phyloP scores from a whole-genome alignment of 2,888 invertebrate species.

The Plusia festucae region DNA sequence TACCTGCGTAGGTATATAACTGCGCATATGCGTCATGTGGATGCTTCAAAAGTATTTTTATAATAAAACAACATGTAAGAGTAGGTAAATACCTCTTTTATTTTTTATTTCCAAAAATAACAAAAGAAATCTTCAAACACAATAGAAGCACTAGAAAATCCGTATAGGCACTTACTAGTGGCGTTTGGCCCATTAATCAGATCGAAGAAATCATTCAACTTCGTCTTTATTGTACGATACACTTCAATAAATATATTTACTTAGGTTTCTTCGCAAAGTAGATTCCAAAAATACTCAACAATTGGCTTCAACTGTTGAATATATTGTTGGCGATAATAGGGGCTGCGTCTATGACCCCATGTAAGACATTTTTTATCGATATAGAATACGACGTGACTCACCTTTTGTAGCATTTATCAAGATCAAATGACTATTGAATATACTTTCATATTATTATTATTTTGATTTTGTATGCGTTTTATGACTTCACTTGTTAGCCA shows the following conservation, averaged over 20 bases:
- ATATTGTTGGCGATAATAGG: slow-evolving; percentile 39
- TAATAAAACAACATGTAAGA: too few relatives aligned
- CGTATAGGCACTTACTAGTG: not conserved
- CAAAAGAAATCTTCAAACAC: not conserved
- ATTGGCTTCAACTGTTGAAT: slow-evolving; percentile 23
- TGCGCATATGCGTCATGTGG: too few relatives aligned
- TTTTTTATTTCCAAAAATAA: not conserved
- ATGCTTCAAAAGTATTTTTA: too few relatives aligned
- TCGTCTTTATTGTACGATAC: slow-evolving; percentile 16
- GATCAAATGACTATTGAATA: too few relatives aligned
- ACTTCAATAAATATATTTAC: slow-evolving; percentile 34
- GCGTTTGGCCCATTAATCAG: slow-evolving; percentile 19
- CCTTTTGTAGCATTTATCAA: too few relatives aligned
- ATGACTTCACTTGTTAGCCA: too few relatives aligned
- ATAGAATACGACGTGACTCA: not conserved
- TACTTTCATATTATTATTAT: too few relatives aligned
- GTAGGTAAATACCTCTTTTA: not conserved
- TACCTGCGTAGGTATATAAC: too few relatives aligned
- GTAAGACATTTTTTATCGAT: slow-evolving; percentile 2
- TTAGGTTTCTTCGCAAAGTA: slow-evolving; percentile 9
- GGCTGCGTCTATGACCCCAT: slow-evolving; percentile 16
- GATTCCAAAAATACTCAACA: not conserved
- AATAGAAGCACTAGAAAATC: slow-evolving; percentile 11
- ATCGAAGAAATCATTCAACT: slow-evolving; percentile 30
- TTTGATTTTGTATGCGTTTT: too few relatives aligned